These are phyloP conservation scores for Eilema sororculum DNA, from an alignment of 2,888 invertebrate species.

Conservation along the genomic window DNA sequence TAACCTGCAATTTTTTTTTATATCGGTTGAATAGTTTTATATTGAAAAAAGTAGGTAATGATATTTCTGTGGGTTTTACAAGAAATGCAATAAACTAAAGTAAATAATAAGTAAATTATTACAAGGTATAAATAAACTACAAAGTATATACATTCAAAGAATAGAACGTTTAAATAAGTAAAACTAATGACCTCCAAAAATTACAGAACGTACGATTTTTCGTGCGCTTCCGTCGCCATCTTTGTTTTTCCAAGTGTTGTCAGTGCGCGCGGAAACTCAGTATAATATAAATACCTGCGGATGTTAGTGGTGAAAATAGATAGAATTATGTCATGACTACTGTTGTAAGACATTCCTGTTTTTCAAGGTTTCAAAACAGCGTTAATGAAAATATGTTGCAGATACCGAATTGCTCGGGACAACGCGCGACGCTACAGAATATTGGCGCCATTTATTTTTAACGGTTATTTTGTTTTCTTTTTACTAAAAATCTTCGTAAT, in stretches of 20 bases:
- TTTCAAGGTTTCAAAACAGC: constrained; percentile 45
- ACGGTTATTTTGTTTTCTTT: neutral
- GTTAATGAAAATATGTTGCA: constrained; percentile 38
- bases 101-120: too few relatives aligned
- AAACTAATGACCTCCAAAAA: neutral
- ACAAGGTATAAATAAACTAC: too few relatives aligned
- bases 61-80: too few relatives aligned
- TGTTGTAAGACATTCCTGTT: constrained; percentile 47
- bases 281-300: constrained; percentile 67
- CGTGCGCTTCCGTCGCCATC: constrained; percentile 36
- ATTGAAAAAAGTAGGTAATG: too few relatives aligned
- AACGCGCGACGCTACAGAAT: neutral
- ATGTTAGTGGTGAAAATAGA: constrained; percentile 72
- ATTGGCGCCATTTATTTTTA: constrained; percentile 11
- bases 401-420: neutral
- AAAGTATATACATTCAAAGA: neutral
- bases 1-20: too few relatives aligned
- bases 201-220: constrained; percentile 14
- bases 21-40: too few relatives aligned
- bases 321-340: constrained; percentile 73
- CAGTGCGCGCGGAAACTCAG: constrained; percentile 47
- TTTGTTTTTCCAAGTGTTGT: constrained; percentile 50
- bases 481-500: neutral
- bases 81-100: too few relatives aligned
- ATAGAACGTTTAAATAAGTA: neutral